Conservation (phyloP, 2,797 vertebrate species). For the Lutjanus campechanus region DNA sequence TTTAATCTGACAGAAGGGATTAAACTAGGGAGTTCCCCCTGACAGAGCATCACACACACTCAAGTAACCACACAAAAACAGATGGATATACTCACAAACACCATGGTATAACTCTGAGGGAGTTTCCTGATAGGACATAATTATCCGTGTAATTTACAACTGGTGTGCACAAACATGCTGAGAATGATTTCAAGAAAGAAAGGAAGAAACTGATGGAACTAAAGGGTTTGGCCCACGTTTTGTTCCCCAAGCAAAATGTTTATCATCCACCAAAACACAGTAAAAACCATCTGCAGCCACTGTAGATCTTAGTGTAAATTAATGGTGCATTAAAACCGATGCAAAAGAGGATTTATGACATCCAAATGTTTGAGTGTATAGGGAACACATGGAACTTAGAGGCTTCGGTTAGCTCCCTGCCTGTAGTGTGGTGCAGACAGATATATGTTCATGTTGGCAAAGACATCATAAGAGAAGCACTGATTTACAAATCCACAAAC, state of each 20-base stretch:
- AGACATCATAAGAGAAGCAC: background rate
- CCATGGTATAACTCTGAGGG: constrained; percentile 34
- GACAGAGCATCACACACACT: constrained; percentile 47
- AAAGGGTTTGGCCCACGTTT: constrained; percentile 22
- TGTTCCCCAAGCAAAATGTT: constrained; percentile 50
- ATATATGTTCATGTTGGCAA: constrained; percentile 32
- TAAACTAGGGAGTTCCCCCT: constrained; percentile 42
- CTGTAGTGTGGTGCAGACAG: constrained; percentile 18
- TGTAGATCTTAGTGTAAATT: constrained; percentile 58
- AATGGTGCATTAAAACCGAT: constrained; percentile 50
- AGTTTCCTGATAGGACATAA: constrained; percentile 58
- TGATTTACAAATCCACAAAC: constrained; percentile 35
- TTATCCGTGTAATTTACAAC: constrained; percentile 66
- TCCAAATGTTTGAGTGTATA: constrained; percentile 50
- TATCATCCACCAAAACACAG: constrained; percentile 50
- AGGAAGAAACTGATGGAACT: constrained; percentile 1
- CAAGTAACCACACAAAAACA: constrained; percentile 55
- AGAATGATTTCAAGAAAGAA: constrained; percentile 35
- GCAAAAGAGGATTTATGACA: constrained; percentile 54
- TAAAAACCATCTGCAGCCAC: constrained; percentile 59
- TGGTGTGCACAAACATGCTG: constrained; percentile 20
- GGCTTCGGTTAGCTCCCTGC: constrained; percentile 22
- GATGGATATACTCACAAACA: constrained; percentile 60
- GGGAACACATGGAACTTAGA: constrained; percentile 42
- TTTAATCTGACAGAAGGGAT: constrained; percentile 62